Conservation (phyloP, 2,113 vertebrate species). For the Sisor rabdophorus region DNA sequence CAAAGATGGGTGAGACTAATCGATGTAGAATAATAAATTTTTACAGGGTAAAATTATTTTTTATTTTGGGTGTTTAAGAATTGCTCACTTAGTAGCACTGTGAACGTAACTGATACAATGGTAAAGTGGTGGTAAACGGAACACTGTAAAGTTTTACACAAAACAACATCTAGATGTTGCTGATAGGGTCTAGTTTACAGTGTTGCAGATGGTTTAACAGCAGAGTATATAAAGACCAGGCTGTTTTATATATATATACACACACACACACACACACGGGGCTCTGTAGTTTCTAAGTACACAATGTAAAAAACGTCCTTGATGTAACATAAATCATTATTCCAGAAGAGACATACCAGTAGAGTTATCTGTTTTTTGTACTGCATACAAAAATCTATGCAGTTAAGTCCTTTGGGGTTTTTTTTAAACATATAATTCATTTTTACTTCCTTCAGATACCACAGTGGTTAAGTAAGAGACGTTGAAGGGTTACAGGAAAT, state of each 20-base stretch:
- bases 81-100: background rate
- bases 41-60: background rate
- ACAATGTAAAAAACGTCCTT: background rate
- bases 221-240: slow-evolving; percentile 42
- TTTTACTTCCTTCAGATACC: slow-evolving; percentile 1
- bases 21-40: background rate
- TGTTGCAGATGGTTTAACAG: slow-evolving; percentile 52
- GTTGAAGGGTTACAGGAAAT: background rate
- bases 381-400: background rate
- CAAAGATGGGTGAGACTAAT: slow-evolving; percentile 90
- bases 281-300: background rate
- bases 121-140: background rate
- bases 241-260: slow-evolving; percentile 30
- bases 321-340: background rate
- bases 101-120: background rate
- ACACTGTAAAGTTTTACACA: background rate
- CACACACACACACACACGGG: slow-evolving; percentile 9
- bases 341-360: background rate
- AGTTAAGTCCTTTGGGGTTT: no score
- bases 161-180: slow-evolving; percentile 42
- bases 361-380: background rate
- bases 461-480: slow-evolving; percentile 3
- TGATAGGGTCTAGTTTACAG: slow-evolving; percentile 54
- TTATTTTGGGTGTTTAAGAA: background rate
- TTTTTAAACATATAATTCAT: background rate